phyloP scores from a whole-genome alignment of 2,113 vertebrate genomes.

The Sminthopsis crassicaudata region DNA sequence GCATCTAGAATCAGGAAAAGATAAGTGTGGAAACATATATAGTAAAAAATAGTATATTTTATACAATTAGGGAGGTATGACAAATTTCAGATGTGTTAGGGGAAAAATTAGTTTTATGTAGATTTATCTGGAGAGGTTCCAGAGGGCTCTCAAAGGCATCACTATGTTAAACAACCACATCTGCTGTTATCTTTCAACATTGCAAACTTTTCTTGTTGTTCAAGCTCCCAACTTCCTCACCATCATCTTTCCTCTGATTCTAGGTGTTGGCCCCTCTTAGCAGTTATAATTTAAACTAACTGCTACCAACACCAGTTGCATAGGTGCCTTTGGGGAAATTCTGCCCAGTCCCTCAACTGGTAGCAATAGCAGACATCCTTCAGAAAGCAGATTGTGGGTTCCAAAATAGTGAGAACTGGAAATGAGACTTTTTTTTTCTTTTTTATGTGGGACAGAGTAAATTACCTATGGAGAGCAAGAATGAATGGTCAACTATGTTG shows the following conservation, averaged over 20 bases:
- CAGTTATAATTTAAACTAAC: neutral
- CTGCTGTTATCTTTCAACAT: neutral
- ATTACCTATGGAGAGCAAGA: neutral
- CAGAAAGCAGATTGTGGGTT: neutral
- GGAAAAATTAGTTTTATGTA: neutral
- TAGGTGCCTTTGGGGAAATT: neutral
- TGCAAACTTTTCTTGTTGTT: neutral
- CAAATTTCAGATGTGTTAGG: neutral
- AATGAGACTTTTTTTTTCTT: neutral
- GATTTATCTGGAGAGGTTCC: neutral
- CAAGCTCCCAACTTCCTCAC: neutral
- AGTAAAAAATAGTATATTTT: too few relatives aligned
- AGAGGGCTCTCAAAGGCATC: too few relatives aligned
- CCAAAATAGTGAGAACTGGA: too few relatives aligned
- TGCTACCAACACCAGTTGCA: neutral
- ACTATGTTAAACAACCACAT: neutral
- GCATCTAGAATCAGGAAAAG: too few relatives aligned
- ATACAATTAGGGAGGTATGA: too few relatives aligned
- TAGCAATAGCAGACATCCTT: neutral
- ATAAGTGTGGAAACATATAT: too few relatives aligned
- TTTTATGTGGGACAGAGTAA: too few relatives aligned
- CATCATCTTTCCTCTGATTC: neutral
- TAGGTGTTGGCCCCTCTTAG: neutral
- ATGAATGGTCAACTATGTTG: too few relatives aligned
- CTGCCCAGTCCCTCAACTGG: neutral